Conservation (phyloP, 1,140 invertebrate species). For the Homarus americanus region DNA sequence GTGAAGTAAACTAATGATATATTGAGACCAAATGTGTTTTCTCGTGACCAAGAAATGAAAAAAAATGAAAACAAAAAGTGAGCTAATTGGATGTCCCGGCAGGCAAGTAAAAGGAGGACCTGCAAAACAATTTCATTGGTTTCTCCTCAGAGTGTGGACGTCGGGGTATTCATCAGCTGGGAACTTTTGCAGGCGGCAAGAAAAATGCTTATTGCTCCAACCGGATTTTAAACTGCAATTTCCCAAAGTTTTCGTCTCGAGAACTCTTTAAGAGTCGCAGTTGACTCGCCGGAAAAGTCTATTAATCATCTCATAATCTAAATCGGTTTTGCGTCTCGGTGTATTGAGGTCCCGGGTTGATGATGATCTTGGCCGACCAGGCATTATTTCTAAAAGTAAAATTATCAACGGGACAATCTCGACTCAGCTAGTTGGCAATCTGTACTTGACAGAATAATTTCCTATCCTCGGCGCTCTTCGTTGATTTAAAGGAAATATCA, state of each 20-base stretch:
- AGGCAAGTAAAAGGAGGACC: background rate
- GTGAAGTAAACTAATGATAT: no score
- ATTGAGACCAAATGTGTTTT: no score
- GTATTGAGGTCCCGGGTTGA: background rate
- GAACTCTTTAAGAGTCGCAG: background rate
- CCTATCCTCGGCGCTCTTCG: background rate
- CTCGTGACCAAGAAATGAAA: no score
- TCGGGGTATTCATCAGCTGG: conserved; percentile 11
- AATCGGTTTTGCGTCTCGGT: background rate
- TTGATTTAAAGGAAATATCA: background rate
- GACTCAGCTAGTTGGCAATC: background rate
- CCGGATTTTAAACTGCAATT: conserved; percentile 20
- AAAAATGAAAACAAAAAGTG: no score
- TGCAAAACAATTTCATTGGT: conserved; percentile 11
- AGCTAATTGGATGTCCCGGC: no score
- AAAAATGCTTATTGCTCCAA: conserved; percentile 24
- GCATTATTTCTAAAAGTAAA: background rate
- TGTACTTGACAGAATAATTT: background rate
- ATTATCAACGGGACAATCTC: background rate
- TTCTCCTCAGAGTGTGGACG: background rate
- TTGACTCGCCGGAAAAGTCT: conserved; percentile 13
- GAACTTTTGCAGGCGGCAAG: conserved; percentile 5
- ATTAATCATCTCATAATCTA: conserved; percentile 22
- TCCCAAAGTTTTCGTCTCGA: conserved; percentile 3
- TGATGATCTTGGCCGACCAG: background rate